Evolutionary conservation across 2,888 invertebrate species (phyloP).

Genomic region (Pterostichus niger): DNA sequence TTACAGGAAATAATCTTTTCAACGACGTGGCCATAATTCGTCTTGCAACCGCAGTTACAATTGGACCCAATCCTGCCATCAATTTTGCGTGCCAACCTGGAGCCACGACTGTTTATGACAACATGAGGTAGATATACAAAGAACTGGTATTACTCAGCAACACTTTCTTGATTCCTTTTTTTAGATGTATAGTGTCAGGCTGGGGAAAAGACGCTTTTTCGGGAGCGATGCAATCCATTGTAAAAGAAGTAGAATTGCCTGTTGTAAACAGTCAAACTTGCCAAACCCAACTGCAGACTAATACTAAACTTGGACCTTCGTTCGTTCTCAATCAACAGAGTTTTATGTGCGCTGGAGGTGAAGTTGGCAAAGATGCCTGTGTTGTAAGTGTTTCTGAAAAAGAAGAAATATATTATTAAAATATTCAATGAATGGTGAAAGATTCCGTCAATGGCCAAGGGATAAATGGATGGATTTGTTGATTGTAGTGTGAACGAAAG

Average conservation of each 20-base stretch:
- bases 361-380: conserved; percentile 87
- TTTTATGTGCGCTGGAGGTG: conserved; percentile 89
- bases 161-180: background rate
- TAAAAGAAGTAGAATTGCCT: conserved; percentile 86
- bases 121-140: conserved; percentile 32
- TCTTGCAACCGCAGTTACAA: conserved; percentile 73
- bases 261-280: conserved; percentile 82
- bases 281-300: conserved; percentile 81
- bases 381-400: conserved; percentile 79
- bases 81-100: conserved; percentile 81
- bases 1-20: conserved; percentile 71
- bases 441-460: too few relatives aligned
- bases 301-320: conserved; percentile 83
- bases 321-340: conserved; percentile 83
- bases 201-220: conserved; percentile 89
- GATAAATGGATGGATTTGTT: too few relatives aligned
- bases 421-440: too few relatives aligned
- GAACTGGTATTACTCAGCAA: background rate
- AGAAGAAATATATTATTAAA: too few relatives aligned
- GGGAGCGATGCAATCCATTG: conserved; percentile 82
- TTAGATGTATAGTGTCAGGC: conserved; percentile 83
- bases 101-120: conserved; percentile 31
- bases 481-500: too few relatives aligned
- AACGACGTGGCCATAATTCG: conserved; percentile 79
- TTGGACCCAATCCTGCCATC: conserved; percentile 81